These are phyloP conservation scores for Anguilla rostrata DNA, from an alignment of 2,113 vertebrate genomes.

Conservation along the genomic window DNA sequence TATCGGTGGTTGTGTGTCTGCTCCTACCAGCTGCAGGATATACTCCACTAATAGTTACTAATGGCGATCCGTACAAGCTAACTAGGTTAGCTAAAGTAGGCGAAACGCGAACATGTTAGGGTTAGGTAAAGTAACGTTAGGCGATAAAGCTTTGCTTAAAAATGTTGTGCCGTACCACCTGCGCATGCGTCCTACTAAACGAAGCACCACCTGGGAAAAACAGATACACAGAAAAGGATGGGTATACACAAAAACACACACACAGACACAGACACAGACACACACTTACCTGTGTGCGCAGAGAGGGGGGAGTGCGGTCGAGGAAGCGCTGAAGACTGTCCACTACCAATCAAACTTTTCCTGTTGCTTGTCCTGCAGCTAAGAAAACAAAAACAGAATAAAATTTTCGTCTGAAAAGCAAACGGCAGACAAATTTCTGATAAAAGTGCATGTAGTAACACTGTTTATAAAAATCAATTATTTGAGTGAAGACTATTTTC, in stretches of 20 bases:
- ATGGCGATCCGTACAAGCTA: too few species aligned
- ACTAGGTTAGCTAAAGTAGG: too few species aligned
- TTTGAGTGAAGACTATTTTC: neutral
- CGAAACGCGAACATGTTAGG: too few species aligned
- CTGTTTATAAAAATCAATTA: neutral
- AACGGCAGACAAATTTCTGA: neutral
- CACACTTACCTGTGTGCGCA: conserved; percentile 82
- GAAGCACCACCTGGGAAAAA: too few species aligned
- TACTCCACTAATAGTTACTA: too few species aligned
- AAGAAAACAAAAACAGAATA: conserved; percentile 49
- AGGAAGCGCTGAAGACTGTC: conserved; percentile 85
- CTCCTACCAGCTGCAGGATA: too few species aligned
- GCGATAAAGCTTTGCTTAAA: too few species aligned
- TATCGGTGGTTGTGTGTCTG: too few species aligned
- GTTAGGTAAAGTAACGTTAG: too few species aligned
- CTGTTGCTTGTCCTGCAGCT: conserved; percentile 96
- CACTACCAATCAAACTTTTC: conserved; percentile 93
- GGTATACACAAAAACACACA: neutral
- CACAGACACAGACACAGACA: neutral
- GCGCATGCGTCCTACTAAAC: too few species aligned
- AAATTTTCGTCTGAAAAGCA: neutral
- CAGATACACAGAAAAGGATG: neutral
- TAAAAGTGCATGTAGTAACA: neutral
- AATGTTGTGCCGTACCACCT: too few species aligned
- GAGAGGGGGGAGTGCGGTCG: conserved; percentile 93